These are phyloP conservation scores for Pollachius pollachius DNA, from an alignment of 2,113 vertebrate species.

Conservation along the genomic window DNA sequence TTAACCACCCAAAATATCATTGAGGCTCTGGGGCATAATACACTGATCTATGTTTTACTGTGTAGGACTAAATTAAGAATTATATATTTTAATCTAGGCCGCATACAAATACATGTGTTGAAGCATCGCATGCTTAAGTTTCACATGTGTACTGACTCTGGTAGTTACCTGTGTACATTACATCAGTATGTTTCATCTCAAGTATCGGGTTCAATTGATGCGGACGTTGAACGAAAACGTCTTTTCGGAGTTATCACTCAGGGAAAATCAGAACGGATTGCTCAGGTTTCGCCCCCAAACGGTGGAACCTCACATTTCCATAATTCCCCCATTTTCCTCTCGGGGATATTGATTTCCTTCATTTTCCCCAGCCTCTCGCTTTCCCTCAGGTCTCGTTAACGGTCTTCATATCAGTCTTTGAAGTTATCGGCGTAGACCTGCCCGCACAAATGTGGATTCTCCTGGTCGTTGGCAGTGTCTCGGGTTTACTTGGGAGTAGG, in stretches of 20 bases:
- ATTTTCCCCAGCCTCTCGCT: constrained; percentile 80
- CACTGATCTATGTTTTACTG: neutral
- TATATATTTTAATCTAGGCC: neutral
- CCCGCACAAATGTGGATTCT: constrained; percentile 42
- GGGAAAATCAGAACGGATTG: constrained; percentile 2
- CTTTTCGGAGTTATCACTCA: constrained; percentile 12
- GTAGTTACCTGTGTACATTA: constrained; percentile 27
- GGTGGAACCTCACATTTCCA: constrained; percentile 33
- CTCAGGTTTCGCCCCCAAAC: neutral
- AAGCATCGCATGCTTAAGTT: too few relatives aligned
- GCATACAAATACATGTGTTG: too few relatives aligned
- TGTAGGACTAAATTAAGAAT: neutral
- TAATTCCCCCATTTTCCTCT: constrained; percentile 56
- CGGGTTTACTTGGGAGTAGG: constrained; percentile 29
- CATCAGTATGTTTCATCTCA: constrained; percentile 15
- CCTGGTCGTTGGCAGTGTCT: constrained; percentile 30
- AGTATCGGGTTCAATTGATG: constrained; percentile 21
- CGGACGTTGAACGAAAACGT: constrained; percentile 4
- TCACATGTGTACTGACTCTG: too few relatives aligned
- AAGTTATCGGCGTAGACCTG: constrained; percentile 40
- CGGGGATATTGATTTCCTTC: constrained; percentile 79
- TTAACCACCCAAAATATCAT: too few relatives aligned
- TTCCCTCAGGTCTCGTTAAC: constrained; percentile 27
- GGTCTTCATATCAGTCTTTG: constrained; percentile 54
- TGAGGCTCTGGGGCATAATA: constrained; percentile 14